Evolutionary conservation across 2,113 vertebrate genomes (phyloP).

Genomic region (Abramis brama): DNA sequence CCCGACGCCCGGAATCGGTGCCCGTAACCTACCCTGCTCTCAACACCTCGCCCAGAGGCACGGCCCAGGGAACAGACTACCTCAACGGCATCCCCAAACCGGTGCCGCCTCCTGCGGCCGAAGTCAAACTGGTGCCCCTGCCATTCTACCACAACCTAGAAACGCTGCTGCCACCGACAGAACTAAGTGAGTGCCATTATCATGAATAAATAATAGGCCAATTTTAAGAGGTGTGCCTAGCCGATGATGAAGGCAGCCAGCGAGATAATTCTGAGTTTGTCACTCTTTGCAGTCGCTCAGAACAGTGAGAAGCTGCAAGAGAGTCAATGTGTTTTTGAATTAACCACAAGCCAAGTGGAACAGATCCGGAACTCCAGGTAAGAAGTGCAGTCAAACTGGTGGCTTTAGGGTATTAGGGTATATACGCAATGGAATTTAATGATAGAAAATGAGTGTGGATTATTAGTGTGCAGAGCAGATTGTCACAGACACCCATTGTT

Average conservation of each 20-base stretch:
- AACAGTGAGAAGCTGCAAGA: constrained; percentile 97
- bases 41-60: constrained; percentile 75
- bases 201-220: neutral
- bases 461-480: neutral
- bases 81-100: constrained; percentile 91
- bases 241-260: neutral
- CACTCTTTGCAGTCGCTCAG: constrained; percentile 84
- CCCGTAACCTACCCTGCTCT: constrained; percentile 78
- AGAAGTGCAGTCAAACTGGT: constrained; percentile 2
- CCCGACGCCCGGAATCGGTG: constrained; percentile 80
- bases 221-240: neutral
- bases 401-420: neutral
- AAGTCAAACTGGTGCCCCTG: constrained; percentile 89
- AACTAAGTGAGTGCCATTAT: constrained; percentile 81
- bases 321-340: constrained; percentile 92
- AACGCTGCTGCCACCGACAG: constrained; percentile 90
- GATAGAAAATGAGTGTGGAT: neutral
- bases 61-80: constrained; percentile 87
- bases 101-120: constrained; percentile 76
- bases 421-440: neutral
- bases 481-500: neutral
- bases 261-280: neutral
- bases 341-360: constrained; percentile 92
- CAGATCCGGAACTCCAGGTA: constrained; percentile 95
- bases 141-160: constrained; percentile 97